Percentiles rank a stretch among this genome's conserved stretches.
Conservation (phyloP, 2,797 vertebrate genomes). For the Myioborus melanocephalus region DNA sequence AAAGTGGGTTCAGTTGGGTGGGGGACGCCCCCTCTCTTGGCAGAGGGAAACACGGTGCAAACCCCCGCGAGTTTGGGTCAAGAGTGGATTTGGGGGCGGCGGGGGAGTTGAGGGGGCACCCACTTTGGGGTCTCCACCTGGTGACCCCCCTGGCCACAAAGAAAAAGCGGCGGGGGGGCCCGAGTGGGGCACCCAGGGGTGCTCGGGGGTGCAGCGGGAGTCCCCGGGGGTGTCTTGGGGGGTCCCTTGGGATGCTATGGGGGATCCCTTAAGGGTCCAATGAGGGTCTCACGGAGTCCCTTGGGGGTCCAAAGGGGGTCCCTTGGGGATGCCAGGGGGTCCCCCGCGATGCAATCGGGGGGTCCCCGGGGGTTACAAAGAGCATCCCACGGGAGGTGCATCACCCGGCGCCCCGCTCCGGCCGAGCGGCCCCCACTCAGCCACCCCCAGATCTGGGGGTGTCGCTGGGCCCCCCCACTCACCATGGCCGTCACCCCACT, state of each 20-base stretch:
- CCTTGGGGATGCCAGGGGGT: not conserved
- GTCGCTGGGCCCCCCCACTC: not conserved
- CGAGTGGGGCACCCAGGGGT: not conserved
- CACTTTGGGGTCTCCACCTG: not conserved
- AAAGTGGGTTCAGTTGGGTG: not conserved
- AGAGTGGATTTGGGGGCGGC: too few species aligned
- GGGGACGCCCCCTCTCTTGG: not conserved
- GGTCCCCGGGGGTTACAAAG: not conserved
- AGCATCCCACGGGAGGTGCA: not conserved
- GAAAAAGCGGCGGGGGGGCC: not conserved
- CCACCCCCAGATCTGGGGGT: not conserved
- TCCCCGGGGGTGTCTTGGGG: not conserved
- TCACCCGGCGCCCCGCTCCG: not conserved
- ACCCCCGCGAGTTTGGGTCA: not conserved
- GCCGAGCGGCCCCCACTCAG: not conserved
- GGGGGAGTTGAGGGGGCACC: too few species aligned
- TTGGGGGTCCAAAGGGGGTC: not conserved
- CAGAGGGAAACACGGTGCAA: not conserved
- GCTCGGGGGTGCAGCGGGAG: not conserved
- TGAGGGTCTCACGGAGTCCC: not conserved
- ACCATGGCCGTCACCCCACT: not conserved
- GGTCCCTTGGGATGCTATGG: not conserved
- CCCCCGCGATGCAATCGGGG: not conserved
- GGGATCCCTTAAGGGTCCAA: not conserved
- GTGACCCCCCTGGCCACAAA: not conserved